Base-by-base conservation (phyloP, 2,797 vertebrate species). In the Lutjanus argentimaculatus region DNA sequence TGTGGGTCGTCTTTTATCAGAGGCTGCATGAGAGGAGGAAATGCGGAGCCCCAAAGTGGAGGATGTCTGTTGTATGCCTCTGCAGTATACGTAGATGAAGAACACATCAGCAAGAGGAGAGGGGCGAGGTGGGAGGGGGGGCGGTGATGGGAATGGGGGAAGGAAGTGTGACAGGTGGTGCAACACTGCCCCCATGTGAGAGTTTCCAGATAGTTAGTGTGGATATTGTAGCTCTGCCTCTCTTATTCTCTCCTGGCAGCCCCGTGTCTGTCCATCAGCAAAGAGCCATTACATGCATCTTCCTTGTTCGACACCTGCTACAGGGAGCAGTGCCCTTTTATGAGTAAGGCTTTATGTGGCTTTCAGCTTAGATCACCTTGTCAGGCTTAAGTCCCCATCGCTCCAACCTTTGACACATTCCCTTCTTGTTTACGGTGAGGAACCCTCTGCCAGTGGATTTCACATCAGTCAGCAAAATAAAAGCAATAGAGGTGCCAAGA, bases 161-260 rank as follows among this genome's bases (percentile, higher is more conserved):
- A 68, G 45, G 49, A 22, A 46, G 51, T 36, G 63, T 64, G 59
- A 72, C 82, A 85, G 85, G 84, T 90, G 85, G 94, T 92, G 86
- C 92, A 96, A 96, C 87, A 96, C 90, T 94, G 94, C 95, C 95
- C 93, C 94, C 95, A 79, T 94, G 95, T 95, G 94, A 91, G 75
- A 8, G 67, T 30, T 74, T 56, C 30, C 17, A 15, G 58, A 77
- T 13, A 25, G 8, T 75, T 67, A 11, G 36, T 22, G 21, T 15
- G 66, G n/a, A 58, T 48, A 16, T 25, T 36, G 16, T 10, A 51
- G 30, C 67, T 62, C 15, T 0, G 45, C 43, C 68, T 46, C 21
- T 70, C 43, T 30, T 30, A 25, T 59, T 68, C 69, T 69, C 73
- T 66, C 57, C 55, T 55, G 67, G 55, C 78, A 82, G 75, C 6